Base-by-base conservation (phyloP, 2,113 vertebrate species). In the Ardeotis arabs region DNA sequence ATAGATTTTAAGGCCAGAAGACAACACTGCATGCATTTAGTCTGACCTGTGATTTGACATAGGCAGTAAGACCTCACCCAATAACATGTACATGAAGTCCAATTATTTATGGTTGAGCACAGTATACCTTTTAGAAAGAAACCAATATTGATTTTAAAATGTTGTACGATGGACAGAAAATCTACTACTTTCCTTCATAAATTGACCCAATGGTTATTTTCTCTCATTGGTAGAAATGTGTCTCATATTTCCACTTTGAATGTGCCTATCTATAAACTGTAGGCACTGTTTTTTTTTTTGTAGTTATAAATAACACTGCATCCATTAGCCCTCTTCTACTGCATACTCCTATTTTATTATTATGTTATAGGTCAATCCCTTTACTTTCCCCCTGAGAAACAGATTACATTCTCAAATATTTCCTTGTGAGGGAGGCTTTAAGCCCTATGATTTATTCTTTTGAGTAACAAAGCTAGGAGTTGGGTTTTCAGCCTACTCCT, bases 141-240 rank as follows among this genome's bases (percentile, higher is more conserved):
- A 84, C 2, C 3, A 49, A 58, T 79, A 93, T 84, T 73, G 94
- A 95, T 95, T 89, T 91, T 53, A 73, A 90, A 89, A 89, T 60
- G 33, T 44, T 69, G 4, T 31, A 56, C 72, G 64, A 96, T 64
- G 72, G 83, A 72, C n/a, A 84, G 56, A 82, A 90, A 96, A 72
- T 81, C 63, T 64, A 88, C 84, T 83, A 20, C 35, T 94, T 86
- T 85, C 52, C 29, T 75, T 68, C 56, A 60, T 72, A 78, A 84
- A 90, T 15, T 85, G 60, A 60, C n/a, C 29, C 49, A 74, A 21
- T 41, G 33, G 14, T 72, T 89, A 68, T 88, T 89, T 93, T 72
- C 35, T 55, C 35, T 59, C 44, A n/a, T 29, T 78, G 14, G 33
- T 33, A 70, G n/a, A 78, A 95, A 55, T 3, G 5, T 31, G 6